These are phyloP conservation scores for Alauda arvensis DNA, from an alignment of 2,797 vertebrate genomes.

Conservation along the genomic window DNA sequence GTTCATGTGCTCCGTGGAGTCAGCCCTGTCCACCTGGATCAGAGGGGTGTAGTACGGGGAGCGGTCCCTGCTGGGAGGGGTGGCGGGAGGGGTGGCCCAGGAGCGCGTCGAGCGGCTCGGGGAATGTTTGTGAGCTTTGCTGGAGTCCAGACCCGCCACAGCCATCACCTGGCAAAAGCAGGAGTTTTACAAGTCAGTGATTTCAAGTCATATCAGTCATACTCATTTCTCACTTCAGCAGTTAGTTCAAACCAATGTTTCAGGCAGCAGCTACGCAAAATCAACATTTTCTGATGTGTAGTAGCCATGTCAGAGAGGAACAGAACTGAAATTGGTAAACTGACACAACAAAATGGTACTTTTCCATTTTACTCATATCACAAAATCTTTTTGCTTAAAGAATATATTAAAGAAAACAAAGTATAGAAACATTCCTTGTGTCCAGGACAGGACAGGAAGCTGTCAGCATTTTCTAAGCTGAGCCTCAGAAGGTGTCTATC, in stretches of 20 bases:
- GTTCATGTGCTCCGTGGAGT: conserved; percentile 81
- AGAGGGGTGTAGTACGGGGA: conserved; percentile 91
- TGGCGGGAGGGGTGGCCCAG: conserved; percentile 95
- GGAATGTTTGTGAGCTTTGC: conserved; percentile 91
- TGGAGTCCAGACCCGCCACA: conserved; percentile 95
- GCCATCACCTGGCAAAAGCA: conserved; percentile 88
- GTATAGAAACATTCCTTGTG: not conserved
- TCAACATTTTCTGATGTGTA: not conserved
- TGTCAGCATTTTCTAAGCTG: not conserved
- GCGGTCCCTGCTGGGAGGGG: conserved; percentile 86
- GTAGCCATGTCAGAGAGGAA: not conserved
- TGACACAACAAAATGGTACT: not conserved
- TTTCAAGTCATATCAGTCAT: not conserved
- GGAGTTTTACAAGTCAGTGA: not conserved
- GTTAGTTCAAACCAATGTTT: not conserved
- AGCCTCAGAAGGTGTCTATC: not conserved
- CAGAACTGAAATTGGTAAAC: not conserved
- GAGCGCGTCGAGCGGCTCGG: conserved; percentile 93
- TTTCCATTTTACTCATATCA: not conserved
- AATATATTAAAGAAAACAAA: not conserved
- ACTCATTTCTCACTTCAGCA: not conserved
- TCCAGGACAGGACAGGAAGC: not conserved
- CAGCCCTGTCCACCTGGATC: conserved; percentile 87
- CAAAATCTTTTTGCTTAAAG: not conserved
- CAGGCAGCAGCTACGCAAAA: not conserved